phyloP scores from a whole-genome alignment of 2,888 invertebrate genomes.

The Exocentrus adspersus region DNA sequence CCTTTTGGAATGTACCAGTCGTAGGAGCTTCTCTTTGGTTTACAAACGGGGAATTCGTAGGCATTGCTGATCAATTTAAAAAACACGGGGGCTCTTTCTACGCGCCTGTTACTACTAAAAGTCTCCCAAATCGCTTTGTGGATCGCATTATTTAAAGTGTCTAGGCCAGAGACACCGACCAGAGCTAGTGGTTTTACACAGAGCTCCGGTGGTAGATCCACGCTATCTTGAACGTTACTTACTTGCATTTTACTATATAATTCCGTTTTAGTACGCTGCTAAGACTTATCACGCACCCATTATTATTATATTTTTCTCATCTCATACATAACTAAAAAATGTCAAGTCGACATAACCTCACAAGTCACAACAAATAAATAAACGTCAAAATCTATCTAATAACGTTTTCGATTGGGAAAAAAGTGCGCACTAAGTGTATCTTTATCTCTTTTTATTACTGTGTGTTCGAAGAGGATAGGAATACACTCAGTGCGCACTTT shows the following conservation, averaged over 20 bases:
- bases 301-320: too few relatives aligned
- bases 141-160: slow-evolving; percentile 82
- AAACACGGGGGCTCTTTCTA: slow-evolving; percentile 84
- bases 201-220: slow-evolving; percentile 82
- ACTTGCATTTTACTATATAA: slow-evolving; percentile 47
- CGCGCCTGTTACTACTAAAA: slow-evolving; percentile 82
- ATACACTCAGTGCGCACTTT: too few relatives aligned
- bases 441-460: too few relatives aligned
- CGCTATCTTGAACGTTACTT: slow-evolving; percentile 44
- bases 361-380: too few relatives aligned
- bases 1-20: slow-evolving; percentile 97
- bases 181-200: slow-evolving; percentile 85
- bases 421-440: too few relatives aligned
- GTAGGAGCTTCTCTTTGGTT: slow-evolving; percentile 88
- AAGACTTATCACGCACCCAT: too few relatives aligned
- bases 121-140: slow-evolving; percentile 95
- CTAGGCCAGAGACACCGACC: slow-evolving; percentile 89
- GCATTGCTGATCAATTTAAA: slow-evolving; percentile 84
- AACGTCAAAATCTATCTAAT: too few relatives aligned
- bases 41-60: slow-evolving; percentile 88
- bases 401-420: too few relatives aligned
- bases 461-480: too few relatives aligned
- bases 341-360: too few relatives aligned
- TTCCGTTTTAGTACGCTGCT: too few relatives aligned
- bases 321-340: too few relatives aligned